Conservation (phyloP, 1,140 invertebrate species). For the Aricia agestis region DNA sequence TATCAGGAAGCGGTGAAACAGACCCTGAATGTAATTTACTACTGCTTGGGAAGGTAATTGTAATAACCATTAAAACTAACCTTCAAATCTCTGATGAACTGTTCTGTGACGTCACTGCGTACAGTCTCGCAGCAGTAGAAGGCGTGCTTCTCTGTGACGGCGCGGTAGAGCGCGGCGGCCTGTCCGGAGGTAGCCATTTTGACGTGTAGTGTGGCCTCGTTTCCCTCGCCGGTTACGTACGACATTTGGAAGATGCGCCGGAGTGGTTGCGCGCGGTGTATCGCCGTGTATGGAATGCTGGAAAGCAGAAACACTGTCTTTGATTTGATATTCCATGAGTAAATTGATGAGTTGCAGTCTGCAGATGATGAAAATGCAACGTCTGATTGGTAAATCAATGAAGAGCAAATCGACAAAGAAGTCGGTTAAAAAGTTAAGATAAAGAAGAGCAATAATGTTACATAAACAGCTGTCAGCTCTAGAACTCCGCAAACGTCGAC, state of each 20-base stretch:
- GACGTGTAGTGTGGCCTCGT: slow-evolving; percentile 83
- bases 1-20: too few relatives aligned
- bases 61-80: slow-evolving; percentile 47
- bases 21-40: too few relatives aligned
- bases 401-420: too few relatives aligned
- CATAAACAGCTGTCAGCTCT: too few relatives aligned
- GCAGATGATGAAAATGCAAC: too few relatives aligned
- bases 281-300: slow-evolving; percentile 90
- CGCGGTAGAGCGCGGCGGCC: slow-evolving; percentile 88
- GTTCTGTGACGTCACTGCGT: slow-evolving; percentile 88
- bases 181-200: slow-evolving; percentile 87
- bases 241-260: slow-evolving; percentile 85
- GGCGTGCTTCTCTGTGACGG: slow-evolving; percentile 93
- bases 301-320: slow-evolving; percentile 38
- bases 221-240: slow-evolving; percentile 83
- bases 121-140: slow-evolving; percentile 95
- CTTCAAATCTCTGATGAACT: slow-evolving; percentile 92
- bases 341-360: too few relatives aligned
- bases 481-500: too few relatives aligned
- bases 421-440: too few relatives aligned
- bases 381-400: too few relatives aligned
- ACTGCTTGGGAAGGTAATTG: too few relatives aligned
- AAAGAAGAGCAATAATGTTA: too few relatives aligned
- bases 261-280: slow-evolving; percentile 86
- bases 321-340: too few relatives aligned